Conservation (phyloP, 2,113 vertebrate species). For the Myiopsitta monachus region DNA sequence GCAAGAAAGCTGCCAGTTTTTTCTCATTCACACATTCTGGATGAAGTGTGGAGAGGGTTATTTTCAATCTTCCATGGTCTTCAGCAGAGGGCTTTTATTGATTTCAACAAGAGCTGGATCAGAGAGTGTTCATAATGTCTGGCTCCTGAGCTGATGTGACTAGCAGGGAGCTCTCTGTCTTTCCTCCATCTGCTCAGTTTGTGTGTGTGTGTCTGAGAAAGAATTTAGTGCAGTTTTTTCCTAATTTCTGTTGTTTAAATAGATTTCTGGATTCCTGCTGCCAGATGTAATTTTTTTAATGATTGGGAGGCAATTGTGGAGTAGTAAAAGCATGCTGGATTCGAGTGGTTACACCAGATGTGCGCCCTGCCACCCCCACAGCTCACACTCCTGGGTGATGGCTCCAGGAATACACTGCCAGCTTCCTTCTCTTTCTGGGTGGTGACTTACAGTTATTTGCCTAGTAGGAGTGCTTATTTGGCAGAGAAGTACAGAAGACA, state of each 20-base stretch:
- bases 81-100: neutral
- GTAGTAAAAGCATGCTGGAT: neutral
- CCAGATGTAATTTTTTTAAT: neutral
- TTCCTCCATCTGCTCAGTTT: neutral
- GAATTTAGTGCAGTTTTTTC: neutral
- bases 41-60: neutral
- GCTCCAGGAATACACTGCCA: neutral
- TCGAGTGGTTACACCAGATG: neutral
- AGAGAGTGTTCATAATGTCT: neutral
- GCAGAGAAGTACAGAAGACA: neutral
- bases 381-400: neutral
- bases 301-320: neutral
- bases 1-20: neutral
- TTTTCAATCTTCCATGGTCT: neutral
- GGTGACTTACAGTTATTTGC: neutral
- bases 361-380: neutral
- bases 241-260: neutral
- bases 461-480: neutral
- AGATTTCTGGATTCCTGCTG: neutral
- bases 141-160: constrained; percentile 27
- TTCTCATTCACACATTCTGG: neutral
- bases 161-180: neutral
- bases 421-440: neutral
- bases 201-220: neutral
- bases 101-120: constrained; percentile 15